These are phyloP conservation scores for Meleagris gallopavo DNA, from an alignment of 2,113 vertebrate species.

Conservation along the genomic window DNA sequence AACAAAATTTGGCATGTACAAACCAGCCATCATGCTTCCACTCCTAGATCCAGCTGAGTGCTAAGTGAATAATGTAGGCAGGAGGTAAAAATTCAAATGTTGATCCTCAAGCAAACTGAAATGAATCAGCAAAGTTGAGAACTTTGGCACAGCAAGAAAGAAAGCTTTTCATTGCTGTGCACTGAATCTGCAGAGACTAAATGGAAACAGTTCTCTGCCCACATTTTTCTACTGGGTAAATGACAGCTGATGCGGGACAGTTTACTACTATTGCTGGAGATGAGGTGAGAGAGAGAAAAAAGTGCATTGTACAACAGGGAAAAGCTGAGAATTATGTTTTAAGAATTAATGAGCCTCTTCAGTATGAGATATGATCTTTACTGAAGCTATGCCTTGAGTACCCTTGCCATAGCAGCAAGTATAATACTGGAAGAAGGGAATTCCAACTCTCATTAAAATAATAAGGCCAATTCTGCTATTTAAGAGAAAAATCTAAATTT, in stretches of 20 bases:
- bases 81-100: neutral
- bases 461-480: neutral
- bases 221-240: neutral
- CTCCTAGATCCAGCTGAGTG: neutral
- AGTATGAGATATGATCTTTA: neutral
- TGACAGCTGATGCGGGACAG: neutral
- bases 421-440: neutral
- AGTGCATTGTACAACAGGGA: neutral
- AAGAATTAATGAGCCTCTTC: neutral
- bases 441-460: neutral
- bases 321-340: neutral
- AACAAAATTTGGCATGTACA: neutral
- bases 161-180: neutral
- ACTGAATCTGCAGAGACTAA: neutral
- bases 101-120: neutral
- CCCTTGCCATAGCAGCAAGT: neutral
- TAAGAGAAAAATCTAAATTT: neutral
- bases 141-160: neutral
- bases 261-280: neutral
- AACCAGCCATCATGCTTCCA: neutral
- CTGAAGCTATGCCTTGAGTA: neutral
- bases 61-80: neutral
- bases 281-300: neutral
- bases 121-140: neutral
- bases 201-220: neutral